phyloP scores from a whole-genome alignment of 1,140 invertebrate species.

The Chlorops oryzae region DNA sequence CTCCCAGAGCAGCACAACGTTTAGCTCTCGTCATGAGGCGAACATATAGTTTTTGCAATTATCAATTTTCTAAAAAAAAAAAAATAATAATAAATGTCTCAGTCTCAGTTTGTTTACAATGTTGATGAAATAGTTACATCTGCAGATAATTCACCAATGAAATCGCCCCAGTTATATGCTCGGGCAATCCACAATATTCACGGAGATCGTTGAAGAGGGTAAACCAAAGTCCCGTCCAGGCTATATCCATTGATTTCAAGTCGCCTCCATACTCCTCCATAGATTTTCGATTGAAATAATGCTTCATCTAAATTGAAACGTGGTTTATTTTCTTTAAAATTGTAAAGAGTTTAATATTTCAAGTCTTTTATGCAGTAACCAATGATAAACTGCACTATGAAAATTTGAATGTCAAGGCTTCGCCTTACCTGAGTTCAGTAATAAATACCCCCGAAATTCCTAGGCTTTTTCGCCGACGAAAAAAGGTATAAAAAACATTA shows the following conservation, averaged over 20 bases:
- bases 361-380: no score
- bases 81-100: no score
- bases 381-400: no score
- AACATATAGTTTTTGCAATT: constrained; percentile 30
- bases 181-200: constrained; percentile 69
- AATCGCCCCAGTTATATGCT: constrained; percentile 66
- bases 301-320: constrained; percentile 60
- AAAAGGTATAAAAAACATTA: no score
- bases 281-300: constrained; percentile 66
- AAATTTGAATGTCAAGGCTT: no score
- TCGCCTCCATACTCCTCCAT: constrained; percentile 52
- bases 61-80: constrained; percentile 28
- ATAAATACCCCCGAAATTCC: no score
- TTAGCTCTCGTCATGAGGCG: constrained; percentile 77
- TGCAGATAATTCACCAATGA: constrained; percentile 60
- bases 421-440: no score
- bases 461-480: no score
- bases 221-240: constrained; percentile 83
- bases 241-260: constrained; percentile 77
- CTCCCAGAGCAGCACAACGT: constrained; percentile 74
- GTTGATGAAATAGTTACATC: no score
- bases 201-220: constrained; percentile 71
- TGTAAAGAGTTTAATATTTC: no score
- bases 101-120: no score
- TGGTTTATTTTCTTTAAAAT: no score